Evolutionary conservation across 2,888 invertebrate species (phyloP).

Genomic region (Steromphala cineraria): DNA sequence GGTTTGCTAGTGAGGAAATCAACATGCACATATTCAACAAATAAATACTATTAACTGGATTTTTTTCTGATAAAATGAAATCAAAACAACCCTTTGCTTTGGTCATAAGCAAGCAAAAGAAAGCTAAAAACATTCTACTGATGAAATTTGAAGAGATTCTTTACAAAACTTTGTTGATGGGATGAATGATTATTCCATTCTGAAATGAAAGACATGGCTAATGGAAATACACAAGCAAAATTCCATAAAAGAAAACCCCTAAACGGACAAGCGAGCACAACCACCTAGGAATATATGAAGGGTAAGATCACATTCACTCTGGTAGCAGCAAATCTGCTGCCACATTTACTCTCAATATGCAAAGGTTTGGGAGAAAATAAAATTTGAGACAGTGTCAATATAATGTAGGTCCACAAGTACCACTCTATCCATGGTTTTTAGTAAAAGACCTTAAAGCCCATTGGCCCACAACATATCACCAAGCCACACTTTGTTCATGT

Average conservation of each 20-base stretch:
- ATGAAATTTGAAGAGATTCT: neutral
- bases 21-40: too few relatives aligned
- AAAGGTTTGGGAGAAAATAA: neutral
- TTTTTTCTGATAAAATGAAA: too few relatives aligned
- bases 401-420: too few relatives aligned
- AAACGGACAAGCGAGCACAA: neutral
- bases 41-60: too few relatives aligned
- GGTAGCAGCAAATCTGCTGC: neutral
- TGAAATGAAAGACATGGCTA: slow-evolving; percentile 7
- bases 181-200: neutral
- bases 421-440: too few relatives aligned
- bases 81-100: too few relatives aligned
- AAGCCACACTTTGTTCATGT: too few relatives aligned
- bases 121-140: too few relatives aligned
- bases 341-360: neutral
- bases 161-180: neutral
- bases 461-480: too few relatives aligned
- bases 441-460: too few relatives aligned
- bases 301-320: neutral
- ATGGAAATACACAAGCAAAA: neutral
- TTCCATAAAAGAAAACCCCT: neutral
- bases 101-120: too few relatives aligned
- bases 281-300: neutral
- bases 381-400: neutral
- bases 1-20: too few relatives aligned